A percentile compares a stretch with the other conserved stretches of the same genome.
phyloP scores from a whole-genome alignment of 2,113 vertebrate genomes.

The Epinephelus moara region DNA sequence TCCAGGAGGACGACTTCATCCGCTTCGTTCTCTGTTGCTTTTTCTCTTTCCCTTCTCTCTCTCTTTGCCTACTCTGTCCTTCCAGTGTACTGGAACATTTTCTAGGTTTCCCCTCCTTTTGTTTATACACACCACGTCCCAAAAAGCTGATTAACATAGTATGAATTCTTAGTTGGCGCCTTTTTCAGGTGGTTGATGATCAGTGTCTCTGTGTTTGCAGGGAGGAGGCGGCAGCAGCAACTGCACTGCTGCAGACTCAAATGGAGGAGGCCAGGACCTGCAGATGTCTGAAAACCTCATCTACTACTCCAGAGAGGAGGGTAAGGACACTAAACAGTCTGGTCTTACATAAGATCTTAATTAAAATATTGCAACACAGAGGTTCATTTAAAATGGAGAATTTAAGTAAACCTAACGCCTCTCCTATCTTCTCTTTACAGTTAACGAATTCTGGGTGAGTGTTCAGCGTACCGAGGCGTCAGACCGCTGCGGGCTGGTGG shows the following conservation, averaged over 20 bases:
- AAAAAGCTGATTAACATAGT: background rate
- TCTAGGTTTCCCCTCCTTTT: background rate
- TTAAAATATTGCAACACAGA: background rate
- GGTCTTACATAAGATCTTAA: no score
- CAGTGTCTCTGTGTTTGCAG: conserved; percentile 54
- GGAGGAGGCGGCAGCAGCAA: conserved; percentile 70
- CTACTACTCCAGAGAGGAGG: conserved; percentile 93
- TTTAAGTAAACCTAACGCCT: background rate
- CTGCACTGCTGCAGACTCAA: conserved; percentile 55
- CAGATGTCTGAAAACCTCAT: conserved; percentile 97
- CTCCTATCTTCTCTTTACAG: conserved; percentile 56
- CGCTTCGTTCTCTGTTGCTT: conserved; percentile 20
- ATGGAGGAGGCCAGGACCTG: conserved; percentile 79
- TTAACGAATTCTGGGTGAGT: conserved; percentile 92
- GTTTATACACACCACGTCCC: no score
- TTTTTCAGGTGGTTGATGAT: conserved; percentile 10
- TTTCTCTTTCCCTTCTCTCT: background rate
- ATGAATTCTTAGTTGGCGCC: background rate
- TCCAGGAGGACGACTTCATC: conserved; percentile 55
- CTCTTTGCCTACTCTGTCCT: background rate
- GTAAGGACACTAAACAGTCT: conserved; percentile 76
- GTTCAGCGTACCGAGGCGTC: conserved; percentile 94
- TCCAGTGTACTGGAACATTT: background rate
- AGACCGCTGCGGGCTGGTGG: conserved; percentile 89
- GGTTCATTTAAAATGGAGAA: background rate